Percentiles rank a stretch among this genome's conserved stretches.
These are phyloP conservation scores for Drosophila athabasca DNA, from an alignment of 1,140 invertebrate genomes.

Conservation along the genomic window DNA sequence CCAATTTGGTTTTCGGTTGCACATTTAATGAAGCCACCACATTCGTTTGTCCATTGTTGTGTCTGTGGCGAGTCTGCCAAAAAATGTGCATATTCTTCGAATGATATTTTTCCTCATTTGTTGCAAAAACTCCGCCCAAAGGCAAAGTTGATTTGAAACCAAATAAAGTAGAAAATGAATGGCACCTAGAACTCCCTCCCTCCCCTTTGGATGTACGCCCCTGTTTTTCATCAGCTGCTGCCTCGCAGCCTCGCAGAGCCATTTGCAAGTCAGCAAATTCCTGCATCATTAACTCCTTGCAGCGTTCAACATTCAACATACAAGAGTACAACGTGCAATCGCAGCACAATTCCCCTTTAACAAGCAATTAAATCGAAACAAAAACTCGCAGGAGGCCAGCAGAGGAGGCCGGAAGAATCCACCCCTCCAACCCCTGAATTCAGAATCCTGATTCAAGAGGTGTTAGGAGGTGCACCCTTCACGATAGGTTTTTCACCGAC, in stretches of 20 bases:
- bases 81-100: conserved; percentile 35
- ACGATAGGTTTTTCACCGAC: too few relatives aligned
- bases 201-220: neutral
- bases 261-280: conserved; percentile 72
- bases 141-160: conserved; percentile 27
- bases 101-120: conserved; percentile 48
- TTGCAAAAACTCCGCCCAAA: conserved; percentile 12
- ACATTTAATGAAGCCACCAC: conserved; percentile 75
- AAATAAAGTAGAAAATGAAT: conserved; percentile 1
- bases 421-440: conserved; percentile 12
- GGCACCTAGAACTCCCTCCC: neutral
- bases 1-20: conserved; percentile 63
- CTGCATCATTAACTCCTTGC: conserved; percentile 68
- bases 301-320: conserved; percentile 3
- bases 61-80: neutral
- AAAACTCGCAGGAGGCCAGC: conserved; percentile 34
- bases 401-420: conserved; percentile 15
- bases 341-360: conserved; percentile 78
- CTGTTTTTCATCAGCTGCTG: conserved; percentile 6
- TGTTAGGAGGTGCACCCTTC: neutral
- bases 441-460: neutral
- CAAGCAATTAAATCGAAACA: conserved; percentile 82
- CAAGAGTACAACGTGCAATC: conserved; percentile 56
- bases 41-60: conserved; percentile 61
- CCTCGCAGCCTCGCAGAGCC: neutral